These are phyloP conservation scores for Busseola fusca DNA, from an alignment of 2,888 invertebrate species.

Conservation along the genomic window DNA sequence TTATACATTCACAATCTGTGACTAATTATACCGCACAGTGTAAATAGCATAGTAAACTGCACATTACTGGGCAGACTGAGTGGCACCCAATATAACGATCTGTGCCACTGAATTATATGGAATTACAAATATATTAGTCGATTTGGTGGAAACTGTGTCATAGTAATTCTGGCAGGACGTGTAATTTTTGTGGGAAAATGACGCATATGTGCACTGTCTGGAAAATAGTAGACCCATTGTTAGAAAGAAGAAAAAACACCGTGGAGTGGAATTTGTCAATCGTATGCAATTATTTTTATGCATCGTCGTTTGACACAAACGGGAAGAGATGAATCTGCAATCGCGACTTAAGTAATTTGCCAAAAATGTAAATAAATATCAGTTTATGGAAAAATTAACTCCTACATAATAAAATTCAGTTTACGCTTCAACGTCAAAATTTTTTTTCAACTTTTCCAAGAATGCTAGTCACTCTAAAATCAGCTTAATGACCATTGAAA, in stretches of 20 bases:
- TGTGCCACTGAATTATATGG: constrained; percentile 57
- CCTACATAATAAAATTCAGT: no score
- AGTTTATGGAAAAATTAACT: no score
- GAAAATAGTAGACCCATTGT: constrained; percentile 42
- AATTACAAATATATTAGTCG: constrained; percentile 55
- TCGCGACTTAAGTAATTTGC: no score
- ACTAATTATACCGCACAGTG: constrained; percentile 44
- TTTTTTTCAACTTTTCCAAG: no score
- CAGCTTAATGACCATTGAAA: no score
- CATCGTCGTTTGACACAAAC: not conserved
- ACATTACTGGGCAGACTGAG: constrained; percentile 45
- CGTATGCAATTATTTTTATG: not conserved
- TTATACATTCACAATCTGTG: constrained; percentile 48
- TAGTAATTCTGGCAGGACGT: constrained; percentile 36
- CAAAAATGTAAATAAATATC: no score
- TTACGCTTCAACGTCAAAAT: no score
- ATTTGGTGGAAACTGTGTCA: constrained; percentile 46
- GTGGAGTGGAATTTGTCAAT: not conserved
- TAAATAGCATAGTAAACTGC: constrained; percentile 47
- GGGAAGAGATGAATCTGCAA: no score
- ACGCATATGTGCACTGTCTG: constrained; percentile 31
- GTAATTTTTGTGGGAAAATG: constrained; percentile 29
- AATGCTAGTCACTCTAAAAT: no score
- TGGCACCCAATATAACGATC: constrained; percentile 51
- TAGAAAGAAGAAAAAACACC: not conserved